These are phyloP conservation scores for Martes martes DNA, from an alignment of 2,113 vertebrate genomes.

Conservation along the genomic window DNA sequence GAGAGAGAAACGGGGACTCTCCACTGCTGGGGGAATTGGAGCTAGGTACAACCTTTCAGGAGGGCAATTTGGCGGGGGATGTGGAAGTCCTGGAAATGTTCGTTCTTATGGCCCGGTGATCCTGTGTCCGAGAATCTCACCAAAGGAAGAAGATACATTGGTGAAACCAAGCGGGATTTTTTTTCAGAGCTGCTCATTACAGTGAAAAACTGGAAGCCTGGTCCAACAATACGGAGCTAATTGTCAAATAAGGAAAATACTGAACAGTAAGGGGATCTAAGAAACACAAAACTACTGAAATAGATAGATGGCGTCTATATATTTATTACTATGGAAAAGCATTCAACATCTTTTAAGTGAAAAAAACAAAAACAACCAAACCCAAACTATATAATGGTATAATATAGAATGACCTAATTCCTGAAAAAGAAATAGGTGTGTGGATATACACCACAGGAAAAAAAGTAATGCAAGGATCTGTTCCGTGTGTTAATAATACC, in stretches of 20 bases:
- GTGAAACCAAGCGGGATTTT: not conserved
- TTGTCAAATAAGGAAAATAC: not conserved
- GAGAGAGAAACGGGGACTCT: not conserved
- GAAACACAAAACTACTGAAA: not conserved
- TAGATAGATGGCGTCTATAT: not conserved
- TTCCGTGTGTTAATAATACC: not conserved
- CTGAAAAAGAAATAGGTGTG: not conserved
- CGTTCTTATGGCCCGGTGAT: accelerated
- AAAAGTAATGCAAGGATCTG: not conserved
- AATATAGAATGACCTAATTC: not conserved
- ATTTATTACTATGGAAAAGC: not conserved
- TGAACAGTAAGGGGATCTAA: not conserved
- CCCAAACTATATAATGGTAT: not conserved
- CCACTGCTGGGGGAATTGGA: not conserved
- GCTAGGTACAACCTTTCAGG: not conserved
- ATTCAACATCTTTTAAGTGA: not conserved
- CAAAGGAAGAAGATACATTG: not conserved
- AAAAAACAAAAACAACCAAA: too few species aligned
- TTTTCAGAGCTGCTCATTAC: not conserved
- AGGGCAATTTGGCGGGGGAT: not conserved
- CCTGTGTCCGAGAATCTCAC: not conserved
- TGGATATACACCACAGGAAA: not conserved
- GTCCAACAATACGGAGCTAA: not conserved
- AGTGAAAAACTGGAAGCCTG: not conserved
- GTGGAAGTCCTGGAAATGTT: accelerated